These are phyloP conservation scores for Clarias batrachus DNA, from an alignment of 2,113 vertebrate species.

Conservation along the genomic window DNA sequence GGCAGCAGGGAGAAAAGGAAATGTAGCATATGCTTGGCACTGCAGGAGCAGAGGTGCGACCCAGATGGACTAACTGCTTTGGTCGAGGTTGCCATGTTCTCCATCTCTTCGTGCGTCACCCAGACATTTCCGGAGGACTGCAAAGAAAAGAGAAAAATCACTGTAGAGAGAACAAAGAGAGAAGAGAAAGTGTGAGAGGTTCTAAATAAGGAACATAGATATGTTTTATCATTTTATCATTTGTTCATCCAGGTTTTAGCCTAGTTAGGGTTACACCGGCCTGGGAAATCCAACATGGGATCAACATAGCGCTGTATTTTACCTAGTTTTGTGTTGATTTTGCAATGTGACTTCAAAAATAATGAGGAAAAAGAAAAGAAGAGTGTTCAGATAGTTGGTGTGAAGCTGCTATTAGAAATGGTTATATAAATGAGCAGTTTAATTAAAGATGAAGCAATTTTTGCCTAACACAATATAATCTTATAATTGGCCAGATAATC, in stretches of 20 bases:
- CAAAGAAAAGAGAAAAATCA: slow-evolving; percentile 28
- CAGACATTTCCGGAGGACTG: slow-evolving; percentile 98
- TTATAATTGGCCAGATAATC: not conserved
- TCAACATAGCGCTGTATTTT: not conserved
- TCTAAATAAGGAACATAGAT: not conserved
- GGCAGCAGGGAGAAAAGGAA: slow-evolving; percentile 37
- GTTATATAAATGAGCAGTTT: not conserved
- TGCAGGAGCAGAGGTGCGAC: slow-evolving; percentile 55
- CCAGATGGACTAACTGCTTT: slow-evolving; percentile 91
- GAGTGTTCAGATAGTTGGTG: not conserved
- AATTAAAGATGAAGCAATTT: not conserved
- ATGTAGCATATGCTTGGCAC: slow-evolving; percentile 57
- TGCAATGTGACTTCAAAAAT: not conserved
- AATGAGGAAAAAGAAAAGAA: not conserved
- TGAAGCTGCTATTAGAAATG: not conserved
- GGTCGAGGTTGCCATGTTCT: slow-evolving; percentile 89
- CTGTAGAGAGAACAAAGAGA: not conserved
- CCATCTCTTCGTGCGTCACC: slow-evolving; percentile 99
- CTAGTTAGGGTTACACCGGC: not conserved
- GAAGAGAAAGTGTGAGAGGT: not conserved
- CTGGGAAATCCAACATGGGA: not conserved
- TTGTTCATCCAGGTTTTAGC: not conserved
- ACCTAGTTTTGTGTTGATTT: not conserved
- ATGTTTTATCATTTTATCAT: not conserved
- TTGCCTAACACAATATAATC: not conserved